Base-by-base conservation (phyloP, 2,797 vertebrate species). In the Chromis chromis region DNA sequence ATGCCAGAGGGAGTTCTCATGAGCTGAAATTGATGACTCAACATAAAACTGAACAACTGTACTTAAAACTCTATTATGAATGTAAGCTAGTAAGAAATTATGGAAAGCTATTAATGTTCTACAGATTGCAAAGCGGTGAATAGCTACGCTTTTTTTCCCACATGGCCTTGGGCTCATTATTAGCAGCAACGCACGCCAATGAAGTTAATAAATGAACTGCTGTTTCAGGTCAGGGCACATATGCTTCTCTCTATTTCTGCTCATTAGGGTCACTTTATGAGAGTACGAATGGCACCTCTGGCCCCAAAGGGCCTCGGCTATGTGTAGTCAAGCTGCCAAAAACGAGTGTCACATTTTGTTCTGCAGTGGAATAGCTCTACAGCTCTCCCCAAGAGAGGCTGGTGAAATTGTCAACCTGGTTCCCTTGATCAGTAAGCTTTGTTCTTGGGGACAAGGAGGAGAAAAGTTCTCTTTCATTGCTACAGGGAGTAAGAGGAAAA, bases 261-360 rank as follows among this genome's bases (percentile, higher is more conserved):
- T 92, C 91, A 93, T 91, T 91, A 93, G 85, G 86, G 89, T 89
- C 90, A 90, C 81, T 93, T 93, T 91, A 93, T 91, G 91, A 81
- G 89, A 84, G 77, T 81, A 83, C 46, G 6, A 90, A 83, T 69
- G 74, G 85, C 83, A 89, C 88, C 89, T 90, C 73, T 81, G 84
- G 78, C 87, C 87, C 81, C 75, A 8, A 58, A 89, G 84, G 79
- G 82, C 81, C 21, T 60, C 36, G 22, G 76, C 61, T 78, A 83
- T 74, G 80, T 74, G 77, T 77, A 84, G 85, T 79, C 71, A 81
- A 54, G 85, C 84, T 86, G 86, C 80, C 83, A 86, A 81, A 88
- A 91, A 81, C 22, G 48, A 89, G 88, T 76, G 82, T 92, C 90
- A 89, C 85, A 80, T 91, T 89, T 82, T 84, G 82, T 90, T 88